Conservation (phyloP, 1,140 invertebrate genomes). For the Eubasilissa regina region DNA sequence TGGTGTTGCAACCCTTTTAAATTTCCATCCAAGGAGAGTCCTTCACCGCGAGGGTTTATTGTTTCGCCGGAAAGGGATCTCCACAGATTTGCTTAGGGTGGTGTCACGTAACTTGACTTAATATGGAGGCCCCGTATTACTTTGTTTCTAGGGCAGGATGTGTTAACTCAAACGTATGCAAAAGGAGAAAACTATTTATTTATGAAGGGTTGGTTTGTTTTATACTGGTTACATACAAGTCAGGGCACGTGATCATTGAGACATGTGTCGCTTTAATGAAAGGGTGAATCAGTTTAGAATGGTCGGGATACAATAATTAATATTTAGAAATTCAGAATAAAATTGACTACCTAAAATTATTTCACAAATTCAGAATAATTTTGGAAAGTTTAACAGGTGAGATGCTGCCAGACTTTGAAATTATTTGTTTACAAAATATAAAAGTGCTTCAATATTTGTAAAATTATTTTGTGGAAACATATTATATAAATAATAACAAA, state of each 20-base stretch:
- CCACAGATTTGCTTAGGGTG: constrained; percentile 20
- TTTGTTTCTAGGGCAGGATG: constrained; percentile 18
- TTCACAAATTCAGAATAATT: too few species aligned
- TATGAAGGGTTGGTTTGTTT: constrained; percentile 36
- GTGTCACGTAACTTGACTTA: constrained; percentile 44
- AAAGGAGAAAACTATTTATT: constrained; percentile 36
- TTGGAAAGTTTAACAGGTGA: too few species aligned
- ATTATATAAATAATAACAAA: too few species aligned
- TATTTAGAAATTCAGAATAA: too few species aligned
- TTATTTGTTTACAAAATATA: too few species aligned
- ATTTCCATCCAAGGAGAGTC: background rate
- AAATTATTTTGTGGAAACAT: too few species aligned
- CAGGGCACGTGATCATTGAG: constrained; percentile 6
- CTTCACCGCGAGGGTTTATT: constrained; percentile 26
- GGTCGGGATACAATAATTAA: too few species aligned
- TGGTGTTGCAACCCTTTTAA: constrained; percentile 16
- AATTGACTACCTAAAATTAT: too few species aligned
- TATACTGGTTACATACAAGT: constrained; percentile 2
- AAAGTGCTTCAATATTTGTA: too few species aligned
- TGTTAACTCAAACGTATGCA: constrained; percentile 38
- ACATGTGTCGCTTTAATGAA: background rate
- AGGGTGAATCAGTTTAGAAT: too few species aligned
- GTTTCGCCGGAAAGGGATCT: constrained; percentile 26
- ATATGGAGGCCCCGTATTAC: constrained; percentile 36
- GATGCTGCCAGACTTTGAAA: too few species aligned